Evolutionary conservation across 2,797 vertebrate species (phyloP), one percentile per base, ranked within the genome.

Genomic region (Alcedo quadribrachys): DNA sequence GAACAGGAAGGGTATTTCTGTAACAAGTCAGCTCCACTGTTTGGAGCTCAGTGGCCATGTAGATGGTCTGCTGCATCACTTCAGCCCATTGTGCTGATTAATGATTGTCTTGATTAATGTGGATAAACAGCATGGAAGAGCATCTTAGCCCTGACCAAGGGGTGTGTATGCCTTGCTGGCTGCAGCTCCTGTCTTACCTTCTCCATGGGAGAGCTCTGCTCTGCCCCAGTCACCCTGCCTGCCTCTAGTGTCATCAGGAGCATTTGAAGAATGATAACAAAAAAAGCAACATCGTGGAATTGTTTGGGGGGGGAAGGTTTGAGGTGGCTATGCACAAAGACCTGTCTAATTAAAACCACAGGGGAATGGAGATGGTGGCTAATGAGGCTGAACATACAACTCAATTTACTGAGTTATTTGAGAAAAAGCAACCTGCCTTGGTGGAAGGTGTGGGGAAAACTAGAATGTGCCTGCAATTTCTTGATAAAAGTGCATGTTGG

Each of bases 371-470:
- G 58, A 89, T 88, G 43, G 35, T 88, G 30, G 54, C 69, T 95
- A 95, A 96, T 95, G 95, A 92, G 83, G 71, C 83, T 93, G 83
- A 93, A 91, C 68, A 42, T 55, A 68, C 50, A 88, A 58, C 61
- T 94, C 77, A 93, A 87, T 76, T 94, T 83, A 79, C 27, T 46
- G 78, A 95, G 27, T 88, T 90, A 22, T 62, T 87, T 87, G 81
- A 46, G 82, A 67, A 87, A 78, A 90, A 79, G 61, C 12, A 77
- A 60, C 57, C 18, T 87, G 46, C 28, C 18, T 85, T 91, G 50
- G 16, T 75, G 32, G 50, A 76, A 51, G 8, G 24, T 68, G 13
- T 2, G 27, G 21, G 2, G 2, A 4, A 6, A 16, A 18, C 8
- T 40, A 46, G 33, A 77, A 50, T 0, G 1, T 65, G 46, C 15